Evolutionary conservation across 2,888 invertebrate genomes (phyloP).

Genomic region (Pelosia muscerda): DNA sequence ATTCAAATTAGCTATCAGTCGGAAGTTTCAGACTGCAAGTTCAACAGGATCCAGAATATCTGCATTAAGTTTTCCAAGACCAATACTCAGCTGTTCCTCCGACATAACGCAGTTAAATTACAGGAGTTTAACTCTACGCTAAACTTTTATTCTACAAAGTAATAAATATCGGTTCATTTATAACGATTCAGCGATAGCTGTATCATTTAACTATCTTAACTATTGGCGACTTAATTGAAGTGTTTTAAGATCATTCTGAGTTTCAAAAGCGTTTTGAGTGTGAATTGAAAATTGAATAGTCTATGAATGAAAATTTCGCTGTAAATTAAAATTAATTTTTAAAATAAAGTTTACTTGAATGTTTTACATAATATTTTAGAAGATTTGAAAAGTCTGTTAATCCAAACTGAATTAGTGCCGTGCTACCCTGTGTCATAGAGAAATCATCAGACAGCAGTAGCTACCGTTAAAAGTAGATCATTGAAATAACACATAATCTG

Average conservation of each 20-base stretch:
- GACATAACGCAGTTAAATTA: slow-evolving; percentile 1
- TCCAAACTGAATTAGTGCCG: no score
- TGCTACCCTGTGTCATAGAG: not conserved
- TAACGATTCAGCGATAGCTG: not conserved
- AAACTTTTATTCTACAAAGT: not conserved
- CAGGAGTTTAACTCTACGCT: slow-evolving; percentile 26
- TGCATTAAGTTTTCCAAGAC: slow-evolving; percentile 47
- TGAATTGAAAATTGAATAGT: not conserved
- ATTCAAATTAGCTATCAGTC: slow-evolving; percentile 48
- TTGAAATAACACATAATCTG: not conserved
- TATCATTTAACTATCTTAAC: not conserved
- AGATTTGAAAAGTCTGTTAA: not conserved
- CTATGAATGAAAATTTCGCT: not conserved
- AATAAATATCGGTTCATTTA: not conserved
- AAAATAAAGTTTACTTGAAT: not conserved
- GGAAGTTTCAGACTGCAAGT: slow-evolving; percentile 47
- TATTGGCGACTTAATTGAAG: not conserved
- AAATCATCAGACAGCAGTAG: not conserved
- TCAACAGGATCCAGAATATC: slow-evolving; percentile 51
- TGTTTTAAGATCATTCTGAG: no score
- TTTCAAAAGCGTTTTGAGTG: no score
- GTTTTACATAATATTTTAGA: no score
- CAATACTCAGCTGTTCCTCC: slow-evolving; percentile 40
- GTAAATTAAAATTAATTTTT: no score
- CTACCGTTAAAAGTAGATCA: not conserved